Evolutionary conservation across 2,888 invertebrate genomes (phyloP).

Genomic region (Spicauda simplicius): DNA sequence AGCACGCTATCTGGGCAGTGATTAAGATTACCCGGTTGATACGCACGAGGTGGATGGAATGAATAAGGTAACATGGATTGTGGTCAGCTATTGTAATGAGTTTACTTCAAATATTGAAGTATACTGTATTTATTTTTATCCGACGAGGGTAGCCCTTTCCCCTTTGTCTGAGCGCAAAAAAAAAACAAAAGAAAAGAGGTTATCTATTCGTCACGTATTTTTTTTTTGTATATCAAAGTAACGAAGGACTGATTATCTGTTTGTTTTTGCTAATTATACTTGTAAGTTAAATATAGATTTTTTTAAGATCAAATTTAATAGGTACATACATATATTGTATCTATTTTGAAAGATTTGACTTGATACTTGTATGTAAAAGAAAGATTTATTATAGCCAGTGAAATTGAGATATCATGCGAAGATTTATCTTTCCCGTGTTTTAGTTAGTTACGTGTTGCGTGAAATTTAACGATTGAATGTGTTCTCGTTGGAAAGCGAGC

Average conservation of each 20-base stretch:
- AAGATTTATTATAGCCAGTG: neutral
- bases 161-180: no score
- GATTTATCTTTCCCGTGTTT: neutral
- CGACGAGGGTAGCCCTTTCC: no score
- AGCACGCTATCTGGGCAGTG: constrained; percentile 9
- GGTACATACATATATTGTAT: no score
- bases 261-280: no score
- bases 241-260: no score
- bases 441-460: constrained; percentile 1
- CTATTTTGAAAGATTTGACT: no score
- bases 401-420: neutral
- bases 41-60: neutral
- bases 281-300: no score
- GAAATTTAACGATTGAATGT: constrained; percentile 3
- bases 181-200: no score
- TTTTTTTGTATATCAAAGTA: no score
- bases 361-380: neutral
- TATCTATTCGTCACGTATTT: no score
- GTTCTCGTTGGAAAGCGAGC: constrained; percentile 2
- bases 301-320: no score
- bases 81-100: neutral
- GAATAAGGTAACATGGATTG: neutral
- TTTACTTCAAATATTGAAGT: neutral
- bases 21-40: constrained; percentile 2
- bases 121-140: no score